Conservation (phyloP, 2,797 vertebrate species). For the Sebastes itinus region DNA sequence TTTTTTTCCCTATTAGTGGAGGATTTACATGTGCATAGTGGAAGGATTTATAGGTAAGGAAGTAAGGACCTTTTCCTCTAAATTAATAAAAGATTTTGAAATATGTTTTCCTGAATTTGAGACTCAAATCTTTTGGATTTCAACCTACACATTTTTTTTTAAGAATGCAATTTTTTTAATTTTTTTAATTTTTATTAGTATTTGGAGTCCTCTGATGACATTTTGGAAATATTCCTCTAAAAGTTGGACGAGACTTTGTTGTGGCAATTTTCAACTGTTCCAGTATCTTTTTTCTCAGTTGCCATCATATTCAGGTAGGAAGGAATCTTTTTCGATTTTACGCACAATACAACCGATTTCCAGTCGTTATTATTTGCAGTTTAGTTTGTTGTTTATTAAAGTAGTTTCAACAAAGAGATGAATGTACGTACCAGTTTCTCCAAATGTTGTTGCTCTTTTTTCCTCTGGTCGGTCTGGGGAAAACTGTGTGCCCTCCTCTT, state of each 20-base stretch:
- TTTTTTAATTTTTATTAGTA: not conserved
- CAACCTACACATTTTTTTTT: not conserved
- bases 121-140: not conserved
- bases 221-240: not conserved
- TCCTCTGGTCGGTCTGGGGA: not conserved
- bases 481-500: not conserved
- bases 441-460: not conserved
- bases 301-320: not conserved
- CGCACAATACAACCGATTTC: not conserved
- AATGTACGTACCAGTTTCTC: not conserved
- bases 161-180: not conserved
- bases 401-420: not conserved
- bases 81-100: not conserved
- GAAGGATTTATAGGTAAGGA: not conserved
- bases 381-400: not conserved
- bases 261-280: not conserved
- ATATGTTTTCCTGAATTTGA: not conserved
- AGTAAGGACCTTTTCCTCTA: not conserved
- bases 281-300: fast-evolving
- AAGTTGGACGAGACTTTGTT: not conserved
- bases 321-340: not conserved
- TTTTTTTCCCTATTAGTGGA: not conserved
- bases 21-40: not conserved
- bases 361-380: not conserved
- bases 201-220: not conserved